Evolutionary conservation across 2,888 invertebrate genomes (phyloP).

Genomic region (Hirtodrosophila trivittata): DNA sequence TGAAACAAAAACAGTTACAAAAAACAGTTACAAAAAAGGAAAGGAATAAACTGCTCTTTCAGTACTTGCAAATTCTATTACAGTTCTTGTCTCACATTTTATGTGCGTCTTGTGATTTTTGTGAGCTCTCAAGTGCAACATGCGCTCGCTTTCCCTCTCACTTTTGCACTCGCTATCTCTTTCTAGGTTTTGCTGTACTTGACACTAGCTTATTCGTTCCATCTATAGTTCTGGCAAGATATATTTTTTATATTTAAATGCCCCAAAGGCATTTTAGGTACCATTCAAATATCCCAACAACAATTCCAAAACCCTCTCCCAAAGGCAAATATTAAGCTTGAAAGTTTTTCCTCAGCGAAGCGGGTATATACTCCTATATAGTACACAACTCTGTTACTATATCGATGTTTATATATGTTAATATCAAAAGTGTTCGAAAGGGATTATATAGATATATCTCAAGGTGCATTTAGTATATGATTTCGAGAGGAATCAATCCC

Average conservation of each 20-base stretch:
- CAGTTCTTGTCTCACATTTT: constrained; percentile 49
- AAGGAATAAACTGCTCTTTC: neutral
- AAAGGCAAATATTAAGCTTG: constrained; percentile 9
- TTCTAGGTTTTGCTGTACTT: neutral
- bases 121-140: constrained; percentile 54
- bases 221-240: no score
- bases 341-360: constrained; percentile 12
- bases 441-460: no score
- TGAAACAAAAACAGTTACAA: neutral
- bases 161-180: neutral
- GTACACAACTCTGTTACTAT: no score
- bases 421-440: no score
- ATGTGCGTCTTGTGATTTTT: constrained; percentile 67
- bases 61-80: constrained; percentile 37
- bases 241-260: constrained; percentile 72
- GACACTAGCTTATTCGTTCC: constrained; percentile 38
- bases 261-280: constrained; percentile 71
- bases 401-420: no score
- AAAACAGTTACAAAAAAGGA: constrained; percentile 9
- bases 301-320: constrained; percentile 32
- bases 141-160: constrained; percentile 12
- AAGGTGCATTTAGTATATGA: no score
- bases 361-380: constrained; percentile 1
- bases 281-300: constrained; percentile 50
- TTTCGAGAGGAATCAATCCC: no score